phyloP scores from a whole-genome alignment of 1,140 invertebrate species.

The Lycorma delicatula region DNA sequence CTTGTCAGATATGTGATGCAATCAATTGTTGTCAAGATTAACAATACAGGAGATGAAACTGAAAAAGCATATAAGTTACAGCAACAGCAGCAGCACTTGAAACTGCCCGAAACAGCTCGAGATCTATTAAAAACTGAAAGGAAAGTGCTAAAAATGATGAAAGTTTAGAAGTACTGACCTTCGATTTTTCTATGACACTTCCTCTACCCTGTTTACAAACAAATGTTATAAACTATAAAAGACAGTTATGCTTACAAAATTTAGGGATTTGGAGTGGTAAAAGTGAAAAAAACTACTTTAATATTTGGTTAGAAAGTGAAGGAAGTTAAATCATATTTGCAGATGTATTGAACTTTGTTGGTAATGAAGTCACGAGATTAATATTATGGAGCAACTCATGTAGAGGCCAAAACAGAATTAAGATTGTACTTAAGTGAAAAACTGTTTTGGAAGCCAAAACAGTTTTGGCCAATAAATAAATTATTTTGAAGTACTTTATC shows the following conservation, averaged over 20 bases:
- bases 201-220: neutral
- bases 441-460: neutral
- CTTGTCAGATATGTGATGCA: neutral
- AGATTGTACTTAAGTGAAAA: neutral
- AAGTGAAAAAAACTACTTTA: neutral
- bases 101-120: neutral
- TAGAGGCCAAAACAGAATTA: neutral
- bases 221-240: neutral
- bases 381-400: neutral
- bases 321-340: neutral
- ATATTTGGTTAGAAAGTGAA: neutral
- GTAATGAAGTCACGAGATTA: neutral
- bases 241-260: neutral
- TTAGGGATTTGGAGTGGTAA: neutral
- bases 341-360: neutral
- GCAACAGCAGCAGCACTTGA: neutral
- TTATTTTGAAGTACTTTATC: neutral
- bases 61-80: neutral
- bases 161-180: neutral
- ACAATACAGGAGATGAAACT: neutral
- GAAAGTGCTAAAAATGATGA: neutral
- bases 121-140: neutral
- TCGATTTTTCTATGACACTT: neutral
- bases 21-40: neutral
- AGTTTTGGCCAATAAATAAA: neutral